Percentiles rank a stretch among this genome's conserved stretches.
Evolutionary conservation across 2,113 vertebrate genomes (phyloP).

Genomic region (Tychaedon coryphoeus): DNA sequence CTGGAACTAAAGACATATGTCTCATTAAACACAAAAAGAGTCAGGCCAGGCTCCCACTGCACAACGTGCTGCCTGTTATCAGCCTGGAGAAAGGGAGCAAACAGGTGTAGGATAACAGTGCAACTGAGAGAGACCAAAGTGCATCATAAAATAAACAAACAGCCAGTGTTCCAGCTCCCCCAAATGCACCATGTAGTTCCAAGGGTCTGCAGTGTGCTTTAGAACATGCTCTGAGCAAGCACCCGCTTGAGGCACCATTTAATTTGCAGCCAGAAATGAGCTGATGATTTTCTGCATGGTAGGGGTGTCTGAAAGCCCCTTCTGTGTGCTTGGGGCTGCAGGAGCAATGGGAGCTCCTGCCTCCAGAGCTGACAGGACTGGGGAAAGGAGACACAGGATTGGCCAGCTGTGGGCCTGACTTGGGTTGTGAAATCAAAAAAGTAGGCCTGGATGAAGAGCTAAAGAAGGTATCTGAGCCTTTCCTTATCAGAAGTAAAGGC

Average conservation of each 20-base stretch:
- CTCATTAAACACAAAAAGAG: slow-evolving; percentile 6
- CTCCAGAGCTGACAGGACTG: not conserved
- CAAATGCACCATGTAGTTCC: not conserved
- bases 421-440: not conserved
- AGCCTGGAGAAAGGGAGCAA: slow-evolving; percentile 8
- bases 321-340: accelerated
- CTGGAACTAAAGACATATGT: not conserved
- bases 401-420: not conserved
- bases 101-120: slow-evolving; percentile 56
- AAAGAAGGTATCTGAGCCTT: not conserved
- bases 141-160: slow-evolving; percentile 59
- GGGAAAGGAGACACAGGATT: not conserved
- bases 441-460: not conserved
- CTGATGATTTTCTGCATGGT: not conserved
- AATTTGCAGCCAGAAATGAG: not conserved
- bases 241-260: not conserved
- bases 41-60: not conserved
- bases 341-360: not conserved
- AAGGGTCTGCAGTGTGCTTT: not conserved
- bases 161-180: slow-evolving; percentile 11
- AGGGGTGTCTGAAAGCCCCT: not conserved
- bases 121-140: slow-evolving; percentile 63
- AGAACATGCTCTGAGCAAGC: not conserved
- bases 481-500: accelerated
- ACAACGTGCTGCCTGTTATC: not conserved